Percentiles rank a stretch among this genome's conserved stretches.
Evolutionary conservation across 92 coral and sea anemone genomes (phyloP).

Genomic region (Siderastrea radians): DNA sequence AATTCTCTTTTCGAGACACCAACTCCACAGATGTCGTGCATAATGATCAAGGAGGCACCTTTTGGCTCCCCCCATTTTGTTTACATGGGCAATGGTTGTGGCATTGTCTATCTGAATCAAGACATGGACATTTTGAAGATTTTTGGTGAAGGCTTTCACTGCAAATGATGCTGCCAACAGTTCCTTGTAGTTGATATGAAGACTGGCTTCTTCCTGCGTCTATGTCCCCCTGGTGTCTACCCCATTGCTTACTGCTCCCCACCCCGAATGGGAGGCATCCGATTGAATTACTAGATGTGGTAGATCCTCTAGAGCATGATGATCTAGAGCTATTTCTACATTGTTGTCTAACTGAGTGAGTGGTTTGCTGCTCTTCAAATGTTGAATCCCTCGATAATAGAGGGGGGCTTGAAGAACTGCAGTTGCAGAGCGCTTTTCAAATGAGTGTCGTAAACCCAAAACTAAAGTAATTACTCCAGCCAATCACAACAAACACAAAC

Average conservation of each 20-base stretch:
- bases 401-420: conserved; percentile 39
- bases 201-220: conserved; percentile 7
- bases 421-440: no score
- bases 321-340: not conserved
- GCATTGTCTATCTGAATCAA: no score
- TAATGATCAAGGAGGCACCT: conserved; percentile 3
- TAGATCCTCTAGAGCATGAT: no score
- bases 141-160: conserved; percentile 19
- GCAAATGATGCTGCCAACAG: conserved; percentile 26
- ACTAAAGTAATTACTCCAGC: no score
- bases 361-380: not conserved
- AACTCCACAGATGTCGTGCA: conserved; percentile 38
- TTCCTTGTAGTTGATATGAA: conserved; percentile 12
- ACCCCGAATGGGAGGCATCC: conserved; percentile 49
- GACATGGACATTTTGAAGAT: not conserved
- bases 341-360: not conserved
- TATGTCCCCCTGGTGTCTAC: no score
- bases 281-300: not conserved
- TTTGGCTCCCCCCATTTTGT: not conserved
- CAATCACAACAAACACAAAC: no score
- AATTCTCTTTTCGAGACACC: conserved; percentile 7
- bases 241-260: conserved; percentile 45
- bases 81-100: no score
- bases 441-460: no score
- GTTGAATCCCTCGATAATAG: conserved; percentile 9